Base-by-base conservation (phyloP, 2,797 vertebrate genomes). In the Epinephelus awoara region DNA sequence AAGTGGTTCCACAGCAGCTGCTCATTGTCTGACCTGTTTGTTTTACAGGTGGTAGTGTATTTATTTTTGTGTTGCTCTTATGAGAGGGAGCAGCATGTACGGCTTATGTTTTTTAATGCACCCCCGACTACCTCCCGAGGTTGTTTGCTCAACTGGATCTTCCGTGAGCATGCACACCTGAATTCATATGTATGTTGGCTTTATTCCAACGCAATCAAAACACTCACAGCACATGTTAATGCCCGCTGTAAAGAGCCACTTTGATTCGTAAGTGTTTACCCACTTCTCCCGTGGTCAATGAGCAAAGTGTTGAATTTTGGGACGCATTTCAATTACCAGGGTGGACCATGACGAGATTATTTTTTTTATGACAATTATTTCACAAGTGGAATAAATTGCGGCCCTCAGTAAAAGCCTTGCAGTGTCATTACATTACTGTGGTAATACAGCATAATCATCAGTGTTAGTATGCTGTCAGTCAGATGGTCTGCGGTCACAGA, bases 251-350 rank as follows among this genome's bases (percentile, higher is more conserved):
- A 89, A 88, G 65, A 85, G 78, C 29, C 0, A 2, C 89, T 88
- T 88, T 88, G 73, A 93, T 90, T 91, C 79, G 34, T 9, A 3
- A 27, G 29, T 86, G 85, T 89, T 89, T 86, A 77, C 67, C 18
- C 58, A 69, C 62, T n/a, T 77, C 42, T 61, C 21, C 67, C 14
- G 19, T 17, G 44, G 76, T 85, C 69, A 84, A 14, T 65, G 50
- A 85, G 82, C 42, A 76, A 75, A 73, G 74, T 77, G 75, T 88
- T 87, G 38, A 42, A 62, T 55, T 82, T 76, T 83, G 65, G 75
- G 72, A 79, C 52, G 50, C 14, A 14, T 66, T 75, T 84, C 58
- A 82, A 86, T 69, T 12, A 12, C 42, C 21, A 50, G 42, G 25
- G 57, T 15, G 42, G 34, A 80, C 15, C 58, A 49, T 40, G 51